Evolutionary conservation across 2,113 vertebrate genomes (phyloP), one percentile per base, ranked within the genome.

Genomic region (Octodon degus): DNA sequence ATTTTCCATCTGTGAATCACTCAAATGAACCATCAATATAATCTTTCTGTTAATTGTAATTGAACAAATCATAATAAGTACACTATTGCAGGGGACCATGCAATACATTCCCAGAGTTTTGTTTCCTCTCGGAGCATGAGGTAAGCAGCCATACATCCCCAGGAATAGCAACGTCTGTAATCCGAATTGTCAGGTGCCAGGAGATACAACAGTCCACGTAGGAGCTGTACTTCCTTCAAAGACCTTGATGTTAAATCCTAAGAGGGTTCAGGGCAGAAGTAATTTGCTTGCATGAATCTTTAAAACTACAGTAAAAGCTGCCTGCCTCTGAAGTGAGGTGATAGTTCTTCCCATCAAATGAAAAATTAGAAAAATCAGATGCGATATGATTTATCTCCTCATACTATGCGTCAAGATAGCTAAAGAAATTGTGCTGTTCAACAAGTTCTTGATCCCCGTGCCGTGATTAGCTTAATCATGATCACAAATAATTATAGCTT

Each of bases 401-500:
- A 55, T 60, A 65, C 30, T 60, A 32, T 30, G 58, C n/a, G 63
- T 55, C 72, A 86, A 81, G 70, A 68, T 63, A 94, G 65, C 83
- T 86, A 43, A 91, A 86, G 76, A 82, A 93, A 90, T 32, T 4
- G 16, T 5, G 3, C 40, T 43, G 5, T 50, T 90, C 30, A 30
- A 68, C 40, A 90, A n/a, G 2, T 53, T 91, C 63, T 34, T 67
- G 17, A 2, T 92, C 40, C 30, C 70, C 37, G 14, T 50, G 55
- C 65, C 68, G 80, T 37, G 16, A 90, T 53, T 53, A 40, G 47
- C 47, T 79, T 88, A 96, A 96, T 93, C 53, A 90, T 84, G 81
- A 93, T 79, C 90, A 92, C 81, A 96, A 95, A 95, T 74, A 94
- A 85, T 85, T 65, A 76, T 2, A 90, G 76, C 82, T 96, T 94